Conservation (phyloP, 2,797 vertebrate species). For the Gallinago stenura region DNA sequence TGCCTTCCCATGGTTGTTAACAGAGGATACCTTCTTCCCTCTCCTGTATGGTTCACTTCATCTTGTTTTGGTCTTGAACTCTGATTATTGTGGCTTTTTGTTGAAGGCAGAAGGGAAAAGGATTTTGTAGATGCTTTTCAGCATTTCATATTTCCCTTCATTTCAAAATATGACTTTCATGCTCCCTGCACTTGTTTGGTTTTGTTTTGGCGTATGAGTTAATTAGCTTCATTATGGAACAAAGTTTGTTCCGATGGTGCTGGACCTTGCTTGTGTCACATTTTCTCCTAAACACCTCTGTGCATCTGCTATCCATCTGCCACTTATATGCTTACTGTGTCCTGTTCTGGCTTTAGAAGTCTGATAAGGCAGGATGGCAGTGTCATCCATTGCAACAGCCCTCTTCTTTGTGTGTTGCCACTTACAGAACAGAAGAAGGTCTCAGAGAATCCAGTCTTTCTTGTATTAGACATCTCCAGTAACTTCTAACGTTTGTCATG, state of each 20-base stretch:
- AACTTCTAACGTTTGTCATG: background rate
- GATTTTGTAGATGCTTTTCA: background rate
- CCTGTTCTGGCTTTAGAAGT: background rate
- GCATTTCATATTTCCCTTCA: background rate
- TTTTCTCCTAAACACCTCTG: background rate
- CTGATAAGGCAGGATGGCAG: background rate
- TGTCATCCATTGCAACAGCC: background rate
- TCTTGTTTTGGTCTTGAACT: background rate
- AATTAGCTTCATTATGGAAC: background rate
- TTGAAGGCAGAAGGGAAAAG: background rate
- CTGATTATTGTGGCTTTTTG: background rate
- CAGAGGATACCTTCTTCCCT: background rate
- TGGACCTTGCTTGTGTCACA: background rate
- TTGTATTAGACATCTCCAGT: background rate
- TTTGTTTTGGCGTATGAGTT: background rate
- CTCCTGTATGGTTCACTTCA: background rate
- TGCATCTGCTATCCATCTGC: background rate
- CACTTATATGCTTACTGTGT: background rate
- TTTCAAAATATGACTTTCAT: background rate
- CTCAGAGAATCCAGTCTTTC: background rate
- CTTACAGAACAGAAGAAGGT: background rate
- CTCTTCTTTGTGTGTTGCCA: background rate
- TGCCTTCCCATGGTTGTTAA: background rate
- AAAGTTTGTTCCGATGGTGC: background rate
- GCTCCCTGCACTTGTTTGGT: background rate